A percentile compares a stretch with the other conserved stretches of the same genome.
These are phyloP conservation scores for Nannoperca obscura DNA, from an alignment of 2,797 vertebrate genomes.

Conservation along the genomic window DNA sequence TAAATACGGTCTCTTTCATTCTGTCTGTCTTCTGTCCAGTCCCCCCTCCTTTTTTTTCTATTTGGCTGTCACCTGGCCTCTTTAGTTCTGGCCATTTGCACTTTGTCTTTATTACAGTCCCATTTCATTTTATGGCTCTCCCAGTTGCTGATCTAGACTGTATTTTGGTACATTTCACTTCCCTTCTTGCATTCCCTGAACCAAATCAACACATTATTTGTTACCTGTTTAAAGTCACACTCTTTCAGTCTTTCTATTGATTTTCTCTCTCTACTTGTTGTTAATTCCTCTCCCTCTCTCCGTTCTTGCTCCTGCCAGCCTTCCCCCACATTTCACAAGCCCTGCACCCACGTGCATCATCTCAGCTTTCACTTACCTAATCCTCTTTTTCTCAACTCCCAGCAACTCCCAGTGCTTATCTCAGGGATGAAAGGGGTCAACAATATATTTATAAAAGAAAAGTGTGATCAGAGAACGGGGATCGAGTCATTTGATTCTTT, in stretches of 20 bases:
- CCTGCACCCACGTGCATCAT: conserved; percentile 29
- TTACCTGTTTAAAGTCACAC: conserved; percentile 18
- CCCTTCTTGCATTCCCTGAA: conserved; percentile 20
- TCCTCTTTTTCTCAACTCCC: conserved; percentile 42
- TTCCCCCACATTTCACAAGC: conserved; percentile 25
- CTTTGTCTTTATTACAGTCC: conserved; percentile 28
- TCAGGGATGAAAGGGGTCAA: conserved; percentile 42
- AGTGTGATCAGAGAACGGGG: conserved; percentile 17
- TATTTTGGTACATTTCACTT: conserved; percentile 28
- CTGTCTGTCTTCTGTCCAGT: conserved; percentile 56
- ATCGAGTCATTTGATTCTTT: conserved; percentile 58
- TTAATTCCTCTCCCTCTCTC: background rate
- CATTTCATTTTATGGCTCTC: conserved; percentile 7
- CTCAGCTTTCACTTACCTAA: conserved; percentile 60
- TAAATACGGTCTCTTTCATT: conserved; percentile 83
- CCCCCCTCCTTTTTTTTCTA: conserved; percentile 24
- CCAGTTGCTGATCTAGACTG: conserved; percentile 5
- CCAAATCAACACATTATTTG: conserved; percentile 14
- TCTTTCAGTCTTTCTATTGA: background rate
- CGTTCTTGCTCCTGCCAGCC: conserved; percentile 15
- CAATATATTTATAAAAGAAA: conserved; percentile 26
- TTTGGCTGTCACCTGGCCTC: conserved; percentile 40
- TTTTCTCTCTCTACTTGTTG: background rate
- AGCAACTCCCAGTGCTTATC: conserved; percentile 47
- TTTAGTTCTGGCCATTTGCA: conserved; percentile 38